phyloP scores from a whole-genome alignment of 2,888 invertebrate species.

The Furcula furcula region DNA sequence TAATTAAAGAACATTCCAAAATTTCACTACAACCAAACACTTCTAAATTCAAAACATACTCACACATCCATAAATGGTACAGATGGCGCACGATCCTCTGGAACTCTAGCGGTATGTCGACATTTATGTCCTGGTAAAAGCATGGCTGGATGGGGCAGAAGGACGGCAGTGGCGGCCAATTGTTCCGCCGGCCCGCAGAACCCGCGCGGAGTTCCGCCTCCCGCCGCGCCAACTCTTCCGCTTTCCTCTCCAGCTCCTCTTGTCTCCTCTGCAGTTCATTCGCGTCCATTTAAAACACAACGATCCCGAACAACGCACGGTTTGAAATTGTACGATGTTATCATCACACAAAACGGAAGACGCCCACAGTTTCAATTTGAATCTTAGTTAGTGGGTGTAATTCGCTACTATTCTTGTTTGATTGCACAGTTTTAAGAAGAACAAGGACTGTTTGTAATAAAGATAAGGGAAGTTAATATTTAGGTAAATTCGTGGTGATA shows the following conservation, averaged over 20 bases:
- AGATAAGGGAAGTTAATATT: not conserved
- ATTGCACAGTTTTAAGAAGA: not conserved
- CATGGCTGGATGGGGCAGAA: constrained; percentile 97
- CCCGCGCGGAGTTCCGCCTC: constrained; percentile 91
- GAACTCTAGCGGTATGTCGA: constrained; percentile 99
- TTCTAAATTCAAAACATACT: constrained; percentile 69
- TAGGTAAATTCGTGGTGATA: too few relatives aligned
- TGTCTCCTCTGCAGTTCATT: constrained; percentile 85
- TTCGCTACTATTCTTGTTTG: not conserved
- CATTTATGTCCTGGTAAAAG: constrained; percentile 99
- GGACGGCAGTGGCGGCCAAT: constrained; percentile 98
- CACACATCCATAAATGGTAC: constrained; percentile 98
- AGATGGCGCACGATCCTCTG: constrained; percentile 97
- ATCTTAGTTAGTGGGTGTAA: not conserved
- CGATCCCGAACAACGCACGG: not conserved
- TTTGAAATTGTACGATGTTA: too few relatives aligned
- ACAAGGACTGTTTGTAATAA: not conserved
- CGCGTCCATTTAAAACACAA: constrained; percentile 16
- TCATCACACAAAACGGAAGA: not conserved
- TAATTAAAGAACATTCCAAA: too few relatives aligned
- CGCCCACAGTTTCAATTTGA: not conserved
- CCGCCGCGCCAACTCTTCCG: constrained; percentile 92
- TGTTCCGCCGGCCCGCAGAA: constrained; percentile 89
- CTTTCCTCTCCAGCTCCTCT: constrained; percentile 95
- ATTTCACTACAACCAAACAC: too few relatives aligned